Base-by-base conservation (phyloP, 2,888 invertebrate genomes). In the Eupithecia subumbrata region DNA sequence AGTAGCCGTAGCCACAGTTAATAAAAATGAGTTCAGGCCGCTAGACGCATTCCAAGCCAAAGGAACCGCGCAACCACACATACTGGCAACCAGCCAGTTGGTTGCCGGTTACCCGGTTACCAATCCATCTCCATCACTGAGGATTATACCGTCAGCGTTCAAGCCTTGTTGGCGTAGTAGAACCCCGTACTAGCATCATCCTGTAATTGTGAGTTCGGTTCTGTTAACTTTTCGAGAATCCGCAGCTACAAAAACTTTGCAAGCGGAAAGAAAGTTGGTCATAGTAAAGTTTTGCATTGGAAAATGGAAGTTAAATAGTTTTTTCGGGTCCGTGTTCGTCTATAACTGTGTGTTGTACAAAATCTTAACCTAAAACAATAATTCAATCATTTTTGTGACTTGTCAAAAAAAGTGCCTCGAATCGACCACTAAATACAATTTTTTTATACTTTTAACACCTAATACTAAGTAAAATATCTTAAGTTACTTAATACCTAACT, bases 11-110 rank as follows among this genome's bases (percentile, higher is more conserved):
- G 7, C 4, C 12, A 56, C 25, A 14, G 14, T 25, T 1, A 25
- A 60, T 22, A 25, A 60, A 60, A 25, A 60, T 60, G 5, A 5
- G 14, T 5, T 60, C 22, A 4, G 5, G 60, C 14, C 25, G 60
- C 22, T 60, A 25, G 60, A 60, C 5, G 60, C 22, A 56, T 12
- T 56, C 56, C 22, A 56, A 56, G 56, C 12, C 25, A 60, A 60
- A 60, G 60, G 60, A 60, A 25, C 14, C 12, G 22, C 60, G 25
- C 52, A 56, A 60, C 60, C 25, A 12, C 12, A 11, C 5, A 25
- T 9, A 12, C 60, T 60, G 60, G 60, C 60, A 60, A 14, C 60
- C 60, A 60, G 60, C 60, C 60, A 60, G 60, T 60, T 14, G 25
- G 60, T 60, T 22, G 14, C 60, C 60, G 12, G 60, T n/a, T 60